A percentile compares a stretch with the other conserved stretches of the same genome.
Conservation (phyloP, 2,888 invertebrate genomes). For the Trichacis sp. region DNA sequence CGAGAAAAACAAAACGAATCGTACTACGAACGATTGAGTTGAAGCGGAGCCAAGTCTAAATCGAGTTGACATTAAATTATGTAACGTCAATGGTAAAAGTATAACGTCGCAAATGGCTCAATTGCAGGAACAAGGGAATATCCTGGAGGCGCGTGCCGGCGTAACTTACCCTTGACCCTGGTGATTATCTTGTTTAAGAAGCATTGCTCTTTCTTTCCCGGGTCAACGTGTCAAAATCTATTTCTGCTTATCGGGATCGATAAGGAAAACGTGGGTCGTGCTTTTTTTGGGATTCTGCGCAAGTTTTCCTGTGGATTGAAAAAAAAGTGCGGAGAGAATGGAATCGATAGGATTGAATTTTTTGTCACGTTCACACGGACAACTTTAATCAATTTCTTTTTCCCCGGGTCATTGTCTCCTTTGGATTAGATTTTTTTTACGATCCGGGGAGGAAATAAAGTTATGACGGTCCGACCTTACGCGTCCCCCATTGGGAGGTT, state of each 20-base stretch:
- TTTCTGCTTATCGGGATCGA: not conserved
- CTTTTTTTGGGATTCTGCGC: not conserved
- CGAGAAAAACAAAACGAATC: constrained; percentile 37
- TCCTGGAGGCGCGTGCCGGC: not conserved
- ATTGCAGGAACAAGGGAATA: constrained; percentile 4
- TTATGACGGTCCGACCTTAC: constrained; percentile 55
- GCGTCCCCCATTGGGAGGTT: constrained; percentile 69
- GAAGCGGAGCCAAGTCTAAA: constrained; percentile 39
- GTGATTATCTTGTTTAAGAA: constrained; percentile 2
- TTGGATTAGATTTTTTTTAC: constrained; percentile 1
- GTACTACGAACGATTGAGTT: constrained; percentile 39
- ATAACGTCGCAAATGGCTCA: constrained; percentile 24
- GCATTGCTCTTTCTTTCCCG: not conserved
- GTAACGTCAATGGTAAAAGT: constrained; percentile 42
- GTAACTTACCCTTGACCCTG: constrained; percentile 8
- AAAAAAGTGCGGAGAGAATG: too few relatives aligned
- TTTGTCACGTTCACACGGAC: too few relatives aligned
- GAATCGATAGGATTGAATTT: too few relatives aligned
- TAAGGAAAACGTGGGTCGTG: too few relatives aligned
- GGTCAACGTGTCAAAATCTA: constrained; percentile 7
- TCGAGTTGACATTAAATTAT: constrained; percentile 45
- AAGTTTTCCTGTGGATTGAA: not conserved
- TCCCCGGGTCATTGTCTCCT: too few relatives aligned
- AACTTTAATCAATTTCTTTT: too few relatives aligned
- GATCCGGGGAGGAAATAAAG: constrained; percentile 1